Evolutionary conservation across 1,140 invertebrate species (phyloP).

Genomic region (Eulimnadia texana): DNA sequence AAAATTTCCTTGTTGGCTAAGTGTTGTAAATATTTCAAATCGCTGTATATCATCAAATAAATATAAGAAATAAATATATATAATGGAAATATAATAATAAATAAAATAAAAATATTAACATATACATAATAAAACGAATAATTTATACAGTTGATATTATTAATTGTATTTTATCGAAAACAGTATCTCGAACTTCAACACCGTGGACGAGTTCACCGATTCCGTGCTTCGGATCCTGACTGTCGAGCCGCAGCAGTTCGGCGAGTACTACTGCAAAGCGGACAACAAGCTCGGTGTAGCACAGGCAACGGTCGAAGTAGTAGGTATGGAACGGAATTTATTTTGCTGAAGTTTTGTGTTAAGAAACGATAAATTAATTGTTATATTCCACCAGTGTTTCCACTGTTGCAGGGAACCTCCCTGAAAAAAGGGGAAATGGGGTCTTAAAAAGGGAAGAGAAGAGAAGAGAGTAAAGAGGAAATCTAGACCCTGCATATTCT

Average conservation of each 20-base stretch:
- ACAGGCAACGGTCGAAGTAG: constrained; percentile 60
- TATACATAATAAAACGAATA: no score
- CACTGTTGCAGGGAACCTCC: no score
- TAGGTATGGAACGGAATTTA: constrained; percentile 44
- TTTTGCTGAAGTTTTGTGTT: constrained; percentile 17
- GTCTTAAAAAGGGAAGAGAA: no score
- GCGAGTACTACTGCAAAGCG: constrained; percentile 69
- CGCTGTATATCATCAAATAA: no score
- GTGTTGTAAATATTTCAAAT: no score
- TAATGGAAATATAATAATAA: no score
- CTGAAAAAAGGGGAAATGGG: no score
- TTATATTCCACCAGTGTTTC: constrained; percentile 9
- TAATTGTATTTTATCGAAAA: constrained; percentile 16
- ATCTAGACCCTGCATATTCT: no score
- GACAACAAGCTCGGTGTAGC: constrained; percentile 70
- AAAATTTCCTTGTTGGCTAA: no score
- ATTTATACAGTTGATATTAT: background rate
- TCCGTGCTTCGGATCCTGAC: constrained; percentile 75
- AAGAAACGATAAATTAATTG: background rate
- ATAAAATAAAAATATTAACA: no score
- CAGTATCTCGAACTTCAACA: constrained; percentile 73
- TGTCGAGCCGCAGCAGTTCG: constrained; percentile 79
- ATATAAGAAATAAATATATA: no score
- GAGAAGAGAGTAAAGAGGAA: no score
- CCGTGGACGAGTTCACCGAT: constrained; percentile 75